Evolutionary conservation across 2,888 invertebrate species (phyloP), one percentile per base, ranked within the genome.

Genomic region (Branchellion lobata): DNA sequence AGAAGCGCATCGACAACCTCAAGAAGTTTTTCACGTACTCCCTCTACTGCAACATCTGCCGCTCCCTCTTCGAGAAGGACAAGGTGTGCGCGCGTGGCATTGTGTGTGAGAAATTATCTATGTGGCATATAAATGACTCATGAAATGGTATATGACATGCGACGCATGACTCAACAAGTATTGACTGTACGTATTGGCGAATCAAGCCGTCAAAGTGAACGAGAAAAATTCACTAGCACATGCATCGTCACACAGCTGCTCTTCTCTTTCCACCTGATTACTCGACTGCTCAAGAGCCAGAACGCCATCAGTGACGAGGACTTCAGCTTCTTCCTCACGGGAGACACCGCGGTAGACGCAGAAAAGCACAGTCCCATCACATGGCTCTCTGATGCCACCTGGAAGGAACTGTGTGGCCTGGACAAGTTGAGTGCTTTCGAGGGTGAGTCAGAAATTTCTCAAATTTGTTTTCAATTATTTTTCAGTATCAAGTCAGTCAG

Each of bases 271-370:
- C 82, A 88, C 78, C 84, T 89, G 69, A 87, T 88, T 81, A 85
- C 87, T 27, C 89, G 89, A 84, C 85, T 89, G 65, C 83, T 87
- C 80, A 88, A 88, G 83, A 86, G 86, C 81, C 84, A 85, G 72
- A 86, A 86, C 51, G 84, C 85, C 79, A 85, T 89, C 0, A 84
- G 86, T 71, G 88, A 93, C 53, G 84, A 89, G 0, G 92, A 94
- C 85, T 95, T 95, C 91, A 90, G 93, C 89, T 96, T 95, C 87
- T 88, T 96, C 29, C 86, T 96, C 82, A 95, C 94, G 0, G 95
- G 95, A 34, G 95, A 94, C 65, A 91, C 93, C 69, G 92, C 92
- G 21, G 88, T 93, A 75, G 92, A 93, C 83, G 93, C 93, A 89
- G 92, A 92, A 0, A 86, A 91, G 83, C 86, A 88, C 78, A 95